A percentile compares a stretch with the other conserved stretches of the same genome.
phyloP scores from a whole-genome alignment of 1,140 invertebrate genomes.

The Papilio xuthus region DNA sequence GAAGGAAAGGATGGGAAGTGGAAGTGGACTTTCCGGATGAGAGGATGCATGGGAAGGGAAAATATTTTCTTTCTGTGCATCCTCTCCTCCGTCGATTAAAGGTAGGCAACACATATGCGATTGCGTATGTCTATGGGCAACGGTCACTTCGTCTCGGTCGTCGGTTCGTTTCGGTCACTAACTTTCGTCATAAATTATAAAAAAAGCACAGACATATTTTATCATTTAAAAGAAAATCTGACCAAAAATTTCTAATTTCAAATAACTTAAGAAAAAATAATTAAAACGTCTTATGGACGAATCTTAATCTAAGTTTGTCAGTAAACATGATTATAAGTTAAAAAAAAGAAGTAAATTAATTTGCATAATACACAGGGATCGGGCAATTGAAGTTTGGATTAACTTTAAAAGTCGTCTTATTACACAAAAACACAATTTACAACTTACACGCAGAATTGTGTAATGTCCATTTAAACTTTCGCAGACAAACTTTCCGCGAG shows the following conservation, averaged over 20 bases:
- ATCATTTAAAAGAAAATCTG: background rate
- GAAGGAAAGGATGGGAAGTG: too few species aligned
- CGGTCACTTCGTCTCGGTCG: too few species aligned
- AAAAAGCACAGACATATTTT: background rate
- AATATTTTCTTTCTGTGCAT: too few species aligned
- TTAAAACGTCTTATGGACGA: background rate
- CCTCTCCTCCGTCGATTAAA: too few species aligned
- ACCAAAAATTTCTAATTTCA: background rate
- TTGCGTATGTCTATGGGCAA: too few species aligned
- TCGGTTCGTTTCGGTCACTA: too few species aligned
- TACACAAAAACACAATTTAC: slow-evolving; percentile 61
- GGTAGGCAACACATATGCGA: too few species aligned
- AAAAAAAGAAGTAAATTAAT: slow-evolving; percentile 25
- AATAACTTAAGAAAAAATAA: background rate
- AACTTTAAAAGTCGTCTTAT: slow-evolving; percentile 65
- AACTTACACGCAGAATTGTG: slow-evolving; percentile 61
- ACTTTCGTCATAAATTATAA: too few species aligned
- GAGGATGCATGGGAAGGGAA: too few species aligned
- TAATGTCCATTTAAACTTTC: slow-evolving; percentile 67
- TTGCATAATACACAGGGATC: slow-evolving; percentile 37
- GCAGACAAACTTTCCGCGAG: slow-evolving; percentile 36
- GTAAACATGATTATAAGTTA: slow-evolving; percentile 22
- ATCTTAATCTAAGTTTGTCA: slow-evolving; percentile 24
- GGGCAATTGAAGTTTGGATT: slow-evolving; percentile 60
- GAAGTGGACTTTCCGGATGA: too few species aligned